These are phyloP conservation scores for Drosophila pseudoobscura DNA, from an alignment of 1,140 invertebrate genomes.

Conservation along the genomic window DNA sequence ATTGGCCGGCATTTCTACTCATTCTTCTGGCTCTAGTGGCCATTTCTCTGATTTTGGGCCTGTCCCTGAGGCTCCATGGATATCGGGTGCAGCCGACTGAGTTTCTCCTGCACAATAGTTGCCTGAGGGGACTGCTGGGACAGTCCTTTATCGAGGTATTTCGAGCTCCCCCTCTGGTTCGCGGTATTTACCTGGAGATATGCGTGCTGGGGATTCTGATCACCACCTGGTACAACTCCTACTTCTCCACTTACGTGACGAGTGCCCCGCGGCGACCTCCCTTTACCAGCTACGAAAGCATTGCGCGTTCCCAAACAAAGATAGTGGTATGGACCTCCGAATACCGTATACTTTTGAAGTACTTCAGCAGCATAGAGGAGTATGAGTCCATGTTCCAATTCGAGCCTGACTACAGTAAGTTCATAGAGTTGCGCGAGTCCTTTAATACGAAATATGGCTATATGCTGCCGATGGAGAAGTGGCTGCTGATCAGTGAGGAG, in stretches of 20 bases:
- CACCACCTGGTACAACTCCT: constrained; percentile 67
- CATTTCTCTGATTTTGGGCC: constrained; percentile 37
- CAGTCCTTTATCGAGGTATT: constrained; percentile 56
- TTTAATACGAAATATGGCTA: constrained; percentile 66
- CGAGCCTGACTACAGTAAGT: constrained; percentile 37
- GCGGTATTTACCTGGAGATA: constrained; percentile 60
- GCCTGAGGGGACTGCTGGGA: constrained; percentile 61
- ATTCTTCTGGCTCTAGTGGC: constrained; percentile 20
- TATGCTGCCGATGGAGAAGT: constrained; percentile 60
- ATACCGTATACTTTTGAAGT: constrained; percentile 32
- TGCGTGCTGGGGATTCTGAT: constrained; percentile 61
- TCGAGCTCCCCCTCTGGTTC: constrained; percentile 33
- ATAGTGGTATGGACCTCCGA: constrained; percentile 56
- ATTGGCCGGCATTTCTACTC: constrained; percentile 32
- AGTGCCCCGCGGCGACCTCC: constrained; percentile 38
- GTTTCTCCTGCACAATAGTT: constrained; percentile 55
- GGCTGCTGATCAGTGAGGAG: constrained; percentile 57
- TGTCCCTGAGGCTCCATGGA: constrained; percentile 42
- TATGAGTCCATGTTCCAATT: constrained; percentile 53
- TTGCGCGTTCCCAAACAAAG: constrained; percentile 42
- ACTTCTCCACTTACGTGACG: constrained; percentile 68
- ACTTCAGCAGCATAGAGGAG: constrained; percentile 18
- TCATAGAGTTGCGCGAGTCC: constrained; percentile 55
- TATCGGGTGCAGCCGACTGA: constrained; percentile 25
- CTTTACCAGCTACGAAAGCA: constrained; percentile 45